Base-by-base conservation (phyloP, 2,113 vertebrate genomes). In the Limanda limanda region DNA sequence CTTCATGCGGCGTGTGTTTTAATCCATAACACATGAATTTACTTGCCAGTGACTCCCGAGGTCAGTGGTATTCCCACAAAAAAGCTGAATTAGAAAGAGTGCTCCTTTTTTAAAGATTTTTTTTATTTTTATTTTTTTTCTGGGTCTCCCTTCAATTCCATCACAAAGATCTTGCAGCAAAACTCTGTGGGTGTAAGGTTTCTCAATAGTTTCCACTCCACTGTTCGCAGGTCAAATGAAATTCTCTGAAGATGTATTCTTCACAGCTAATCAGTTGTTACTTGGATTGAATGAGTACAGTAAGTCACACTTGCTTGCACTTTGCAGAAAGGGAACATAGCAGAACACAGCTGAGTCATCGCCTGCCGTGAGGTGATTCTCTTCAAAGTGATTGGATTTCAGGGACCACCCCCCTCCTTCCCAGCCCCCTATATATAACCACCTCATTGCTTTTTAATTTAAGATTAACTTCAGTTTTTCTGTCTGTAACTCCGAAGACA, bases 191-290 rank as follows among this genome's bases (percentile, higher is more conserved):
- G 79, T 90, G 81, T 90, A 81, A 91, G 85, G 87, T 85, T 89
- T 91, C 90, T 86, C 86, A 79, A 79, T 89, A 86, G 82, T 89
- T 90, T 92, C 84, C 86, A 91, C 81, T 92, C 76, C 72, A 86
- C 84, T 85, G 86, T 93, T 91, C 84, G 71, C 86, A 87, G 79
- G 65, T 86, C 70, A 91, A 79, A 90, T 84, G 74, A 82, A 86
- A 93, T 88, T 85, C 71, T 89, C 82, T 76, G 63, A 77, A 91
- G 90, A 92, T 92, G 84, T 92, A 90, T 92, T 92, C 85, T 91
- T 90, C 78, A 78, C 83, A 93, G 89, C 91, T 94, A 94, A 94
- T 94, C 92, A 92, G 90, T 91, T 81, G 71, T 84, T 91, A 89
- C 90, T 91, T 87, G 85, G 82, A 90, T 84, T 27, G 87, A 90